Base-by-base conservation (phyloP, 1,140 invertebrate species). In the Leptestheria dahalacensis region DNA sequence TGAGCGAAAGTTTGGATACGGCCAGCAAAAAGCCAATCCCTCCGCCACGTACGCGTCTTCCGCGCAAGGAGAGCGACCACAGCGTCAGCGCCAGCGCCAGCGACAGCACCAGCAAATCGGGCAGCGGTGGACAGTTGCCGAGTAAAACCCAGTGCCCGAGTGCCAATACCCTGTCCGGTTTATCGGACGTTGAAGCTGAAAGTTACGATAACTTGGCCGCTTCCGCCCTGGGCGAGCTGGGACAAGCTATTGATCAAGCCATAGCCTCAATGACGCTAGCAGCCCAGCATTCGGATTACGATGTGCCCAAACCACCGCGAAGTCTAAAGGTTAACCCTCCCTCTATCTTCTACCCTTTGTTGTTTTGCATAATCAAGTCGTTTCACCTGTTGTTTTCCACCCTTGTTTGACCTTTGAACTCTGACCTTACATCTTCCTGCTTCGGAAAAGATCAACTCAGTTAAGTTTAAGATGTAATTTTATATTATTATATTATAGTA, bases 31-130 rank as follows among this genome's bases (percentile, higher is more conserved):
- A 67, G 49, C 69, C 67, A 9, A 66, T 68, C 10, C 68, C 68
- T 2, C 68, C 67, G 25, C 67, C 69, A n/a, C 62, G 67, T 4
- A 66, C 66, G 21, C 62, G 64, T 46, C 52, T 64, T 25, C 59
- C 65, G 18, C 58, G 58, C 48, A 63, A 60, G 20, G 28, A 51
- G 48, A 62, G 61, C 41, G 63, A 62, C 26, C 60, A 63, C 10
- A 56, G 59, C 28, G 53, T 55, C n/a, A 55, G 33, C 28, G 50
- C 24, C 50, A 52, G 28, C 28, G 20, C 18, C 20, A 52, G 50
- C 28, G 53, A 55, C 24, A 26, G 33, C 28, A 15, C 33, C 33
- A 41, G 33, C 33, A 41, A 41, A 41, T 41, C 33, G 6, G 33
- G 33, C 15, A 9, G 6, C 33, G 33, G 33, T 15, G 47, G 28